Evolutionary conservation across 2,113 vertebrate genomes (phyloP).

Genomic region (Cyprinodon brontotheroides): DNA sequence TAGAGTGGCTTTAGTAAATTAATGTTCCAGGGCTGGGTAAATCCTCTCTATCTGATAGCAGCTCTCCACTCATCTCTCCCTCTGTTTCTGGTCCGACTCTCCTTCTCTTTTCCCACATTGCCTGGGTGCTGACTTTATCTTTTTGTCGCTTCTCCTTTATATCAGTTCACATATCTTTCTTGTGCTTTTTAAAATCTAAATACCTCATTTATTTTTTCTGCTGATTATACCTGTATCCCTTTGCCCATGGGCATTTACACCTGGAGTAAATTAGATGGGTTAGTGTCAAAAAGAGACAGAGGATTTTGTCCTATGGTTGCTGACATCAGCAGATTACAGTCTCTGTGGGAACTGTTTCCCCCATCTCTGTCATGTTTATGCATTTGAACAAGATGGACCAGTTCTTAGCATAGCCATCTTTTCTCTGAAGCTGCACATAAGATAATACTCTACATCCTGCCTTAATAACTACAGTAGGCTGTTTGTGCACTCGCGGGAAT

Average conservation of each 20-base stretch:
- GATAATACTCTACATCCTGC: conserved; percentile 21
- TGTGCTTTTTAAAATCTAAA: conserved; percentile 7
- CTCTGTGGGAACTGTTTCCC: conserved; percentile 6
- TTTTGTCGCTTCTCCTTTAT: conserved; percentile 39
- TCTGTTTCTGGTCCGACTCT: conserved; percentile 45
- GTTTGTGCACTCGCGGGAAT: conserved; percentile 29
- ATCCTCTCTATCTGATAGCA: conserved; percentile 76
- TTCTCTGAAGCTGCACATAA: conserved; percentile 30
- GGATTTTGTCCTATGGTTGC: conserved; percentile 36
- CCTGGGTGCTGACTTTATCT: conserved; percentile 63
- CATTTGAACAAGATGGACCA: conserved; percentile 62
- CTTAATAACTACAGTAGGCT: conserved; percentile 8
- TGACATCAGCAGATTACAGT: conserved; percentile 13
- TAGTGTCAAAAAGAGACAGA: conserved; percentile 27
- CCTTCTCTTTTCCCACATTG: conserved; percentile 59
- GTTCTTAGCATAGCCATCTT: conserved; percentile 58
- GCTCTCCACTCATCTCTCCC: conserved; percentile 59
- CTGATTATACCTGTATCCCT: conserved; percentile 4
- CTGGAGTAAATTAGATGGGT: conserved; percentile 36
- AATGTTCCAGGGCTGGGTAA: conserved; percentile 77
- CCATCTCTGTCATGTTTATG: conserved; percentile 27
- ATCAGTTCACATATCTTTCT: conserved; percentile 3
- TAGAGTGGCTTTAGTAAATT: conserved; percentile 80
- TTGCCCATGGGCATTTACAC: conserved; percentile 17
- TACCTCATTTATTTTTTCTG: conserved; percentile 33